These are phyloP conservation scores for Picus viridis DNA, from an alignment of 2,797 vertebrate species.

Conservation along the genomic window DNA sequence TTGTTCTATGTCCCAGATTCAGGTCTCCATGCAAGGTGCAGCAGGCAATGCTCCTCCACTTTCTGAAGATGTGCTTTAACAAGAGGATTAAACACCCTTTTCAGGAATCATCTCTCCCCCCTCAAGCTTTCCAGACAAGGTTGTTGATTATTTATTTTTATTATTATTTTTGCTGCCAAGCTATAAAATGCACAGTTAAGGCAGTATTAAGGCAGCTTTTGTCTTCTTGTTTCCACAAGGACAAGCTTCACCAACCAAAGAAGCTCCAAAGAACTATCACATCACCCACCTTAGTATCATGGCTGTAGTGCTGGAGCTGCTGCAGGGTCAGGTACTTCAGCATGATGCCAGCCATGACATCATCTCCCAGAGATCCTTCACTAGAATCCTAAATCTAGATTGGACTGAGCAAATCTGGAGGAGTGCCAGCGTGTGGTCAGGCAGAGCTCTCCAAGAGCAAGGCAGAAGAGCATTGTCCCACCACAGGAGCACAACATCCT, in stretches of 20 bases:
- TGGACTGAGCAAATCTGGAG: not conserved
- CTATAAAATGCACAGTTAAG: not conserved
- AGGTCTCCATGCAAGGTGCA: not conserved
- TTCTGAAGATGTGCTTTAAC: not conserved
- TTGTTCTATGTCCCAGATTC: not conserved
- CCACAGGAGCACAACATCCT: fast-evolving
- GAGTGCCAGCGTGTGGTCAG: not conserved
- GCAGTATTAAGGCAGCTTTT: not conserved
- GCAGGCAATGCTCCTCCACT: not conserved
- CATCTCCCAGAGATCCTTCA: not conserved
- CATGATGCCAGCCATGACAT: not conserved
- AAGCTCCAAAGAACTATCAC: not conserved
- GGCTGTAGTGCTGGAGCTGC: not conserved
- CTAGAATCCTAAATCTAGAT: not conserved
- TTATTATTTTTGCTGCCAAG: not conserved
- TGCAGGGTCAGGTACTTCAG: not conserved
- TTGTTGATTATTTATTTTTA: not conserved
- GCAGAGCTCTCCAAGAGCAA: not conserved
- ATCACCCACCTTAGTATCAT: not conserved
- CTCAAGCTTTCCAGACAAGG: not conserved
- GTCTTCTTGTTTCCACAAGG: not conserved
- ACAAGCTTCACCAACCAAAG: not conserved
- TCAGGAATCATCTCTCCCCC: not conserved
- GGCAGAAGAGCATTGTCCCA: not conserved
- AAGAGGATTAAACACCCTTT: not conserved